Evolutionary conservation across 2,888 invertebrate genomes (phyloP).

Genomic region (Noctua comes): DNA sequence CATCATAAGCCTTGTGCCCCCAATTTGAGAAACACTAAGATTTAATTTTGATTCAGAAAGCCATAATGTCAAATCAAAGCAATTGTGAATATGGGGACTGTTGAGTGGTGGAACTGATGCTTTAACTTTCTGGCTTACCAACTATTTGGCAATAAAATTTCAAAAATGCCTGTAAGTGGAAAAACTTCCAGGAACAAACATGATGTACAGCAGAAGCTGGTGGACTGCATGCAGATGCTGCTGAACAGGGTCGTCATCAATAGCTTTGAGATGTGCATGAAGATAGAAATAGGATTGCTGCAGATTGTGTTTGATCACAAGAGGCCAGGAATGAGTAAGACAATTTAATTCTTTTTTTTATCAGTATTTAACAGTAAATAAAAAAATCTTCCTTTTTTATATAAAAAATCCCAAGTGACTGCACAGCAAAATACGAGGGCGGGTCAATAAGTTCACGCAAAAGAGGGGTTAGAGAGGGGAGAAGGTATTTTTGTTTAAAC

Average conservation of each 20-base stretch:
- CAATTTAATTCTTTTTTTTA: neutral
- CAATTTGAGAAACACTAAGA: neutral
- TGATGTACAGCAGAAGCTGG: constrained; percentile 86
- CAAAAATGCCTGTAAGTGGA: neutral
- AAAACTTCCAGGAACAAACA: constrained; percentile 73
- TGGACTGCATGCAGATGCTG: constrained; percentile 87
- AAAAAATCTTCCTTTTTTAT: too few relatives aligned
- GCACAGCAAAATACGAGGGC: too few relatives aligned
- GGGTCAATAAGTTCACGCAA: too few relatives aligned
- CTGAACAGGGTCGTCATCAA: constrained; percentile 87
- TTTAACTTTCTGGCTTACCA: neutral
- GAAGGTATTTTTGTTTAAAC: too few relatives aligned
- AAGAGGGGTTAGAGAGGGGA: too few relatives aligned
- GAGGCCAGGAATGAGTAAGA: constrained; percentile 88
- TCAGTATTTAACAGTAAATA: too few relatives aligned
- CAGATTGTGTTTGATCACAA: constrained; percentile 89
- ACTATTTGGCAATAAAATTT: neutral
- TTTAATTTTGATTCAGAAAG: neutral
- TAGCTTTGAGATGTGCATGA: constrained; percentile 88
- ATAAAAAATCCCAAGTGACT: too few relatives aligned
- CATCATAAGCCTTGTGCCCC: neutral
- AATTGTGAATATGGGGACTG: neutral
- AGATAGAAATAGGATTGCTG: constrained; percentile 89
- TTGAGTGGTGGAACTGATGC: neutral
- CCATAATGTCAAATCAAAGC: neutral